Conservation (phyloP, 2,113 vertebrate species). For the Syngnathoides biaculeatus region DNA sequence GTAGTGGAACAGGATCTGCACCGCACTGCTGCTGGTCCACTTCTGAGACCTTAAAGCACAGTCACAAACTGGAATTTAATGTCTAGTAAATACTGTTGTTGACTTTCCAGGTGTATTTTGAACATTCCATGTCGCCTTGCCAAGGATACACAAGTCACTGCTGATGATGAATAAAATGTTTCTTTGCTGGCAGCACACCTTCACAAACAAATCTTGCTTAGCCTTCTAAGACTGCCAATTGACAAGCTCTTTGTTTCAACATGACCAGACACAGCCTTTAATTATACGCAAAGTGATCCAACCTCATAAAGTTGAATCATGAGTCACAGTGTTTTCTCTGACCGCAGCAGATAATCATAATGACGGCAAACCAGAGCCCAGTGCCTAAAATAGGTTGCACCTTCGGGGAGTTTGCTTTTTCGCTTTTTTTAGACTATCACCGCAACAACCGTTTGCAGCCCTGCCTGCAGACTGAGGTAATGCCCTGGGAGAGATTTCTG, state of each 20-base stretch:
- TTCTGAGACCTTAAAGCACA: constrained; percentile 21
- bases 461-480: constrained; percentile 62
- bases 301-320: constrained; percentile 30
- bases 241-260: constrained; percentile 26
- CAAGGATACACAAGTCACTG: constrained; percentile 50
- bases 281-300: constrained; percentile 17
- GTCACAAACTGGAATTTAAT: constrained; percentile 54
- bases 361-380: constrained; percentile 12
- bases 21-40: constrained; percentile 39
- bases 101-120: constrained; percentile 67
- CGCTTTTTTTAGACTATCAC: constrained; percentile 16
- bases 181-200: background rate
- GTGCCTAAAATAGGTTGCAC: constrained; percentile 62
- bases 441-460: constrained; percentile 26
- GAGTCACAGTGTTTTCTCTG: constrained; percentile 45
- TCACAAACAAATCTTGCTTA: constrained; percentile 19
- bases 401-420: constrained; percentile 22
- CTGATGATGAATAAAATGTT: constrained; percentile 25
- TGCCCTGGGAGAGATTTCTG: constrained; percentile 60
- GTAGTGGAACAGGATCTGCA: constrained; percentile 34
- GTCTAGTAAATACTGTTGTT: constrained; percentile 70
- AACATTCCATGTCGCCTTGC: constrained; percentile 65
- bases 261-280: constrained; percentile 46
- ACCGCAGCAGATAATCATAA: constrained; percentile 31
- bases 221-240: constrained; percentile 17